These are phyloP conservation scores for Cassiopea andromeda DNA, from an alignment of 30 jellyfish, hydroid and myxozoan genomes.

Conservation along the genomic window DNA sequence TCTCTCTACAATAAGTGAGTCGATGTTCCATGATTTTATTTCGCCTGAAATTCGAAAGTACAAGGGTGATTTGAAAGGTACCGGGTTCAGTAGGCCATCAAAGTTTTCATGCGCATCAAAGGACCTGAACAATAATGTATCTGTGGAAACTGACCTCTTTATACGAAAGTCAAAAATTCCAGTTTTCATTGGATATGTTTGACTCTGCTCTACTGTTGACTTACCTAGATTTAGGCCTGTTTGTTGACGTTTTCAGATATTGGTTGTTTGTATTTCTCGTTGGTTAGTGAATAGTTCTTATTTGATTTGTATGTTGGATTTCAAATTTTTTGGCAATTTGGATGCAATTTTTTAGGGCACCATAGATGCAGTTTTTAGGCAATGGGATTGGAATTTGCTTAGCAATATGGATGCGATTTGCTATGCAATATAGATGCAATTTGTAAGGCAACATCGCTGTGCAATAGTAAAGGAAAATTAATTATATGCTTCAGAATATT, in stretches of 20 bases:
- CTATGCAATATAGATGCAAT: too few relatives aligned
- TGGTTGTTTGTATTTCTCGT: neutral
- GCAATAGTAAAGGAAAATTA: too few relatives aligned
- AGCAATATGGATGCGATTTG: too few relatives aligned
- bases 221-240: neutral
- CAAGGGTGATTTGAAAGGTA: neutral
- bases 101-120: neutral
- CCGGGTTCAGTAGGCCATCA: neutral
- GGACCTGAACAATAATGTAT: neutral
- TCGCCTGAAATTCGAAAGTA: neutral
- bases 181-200: slow-evolving; percentile 3
- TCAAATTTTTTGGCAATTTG: too few relatives aligned
- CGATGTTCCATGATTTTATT: neutral
- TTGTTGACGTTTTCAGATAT: neutral
- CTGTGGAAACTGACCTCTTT: neutral
- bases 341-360: too few relatives aligned
- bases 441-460: too few relatives aligned
- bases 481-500: too few relatives aligned
- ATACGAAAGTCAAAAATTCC: neutral
- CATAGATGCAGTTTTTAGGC: too few relatives aligned
- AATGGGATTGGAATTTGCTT: too few relatives aligned
- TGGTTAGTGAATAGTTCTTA: too few relatives aligned
- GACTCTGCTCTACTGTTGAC: neutral
- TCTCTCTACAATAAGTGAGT: neutral
- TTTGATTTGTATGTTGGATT: too few relatives aligned